phyloP scores from a whole-genome alignment of 1,140 invertebrate genomes.

The Zaprionus africanus region DNA sequence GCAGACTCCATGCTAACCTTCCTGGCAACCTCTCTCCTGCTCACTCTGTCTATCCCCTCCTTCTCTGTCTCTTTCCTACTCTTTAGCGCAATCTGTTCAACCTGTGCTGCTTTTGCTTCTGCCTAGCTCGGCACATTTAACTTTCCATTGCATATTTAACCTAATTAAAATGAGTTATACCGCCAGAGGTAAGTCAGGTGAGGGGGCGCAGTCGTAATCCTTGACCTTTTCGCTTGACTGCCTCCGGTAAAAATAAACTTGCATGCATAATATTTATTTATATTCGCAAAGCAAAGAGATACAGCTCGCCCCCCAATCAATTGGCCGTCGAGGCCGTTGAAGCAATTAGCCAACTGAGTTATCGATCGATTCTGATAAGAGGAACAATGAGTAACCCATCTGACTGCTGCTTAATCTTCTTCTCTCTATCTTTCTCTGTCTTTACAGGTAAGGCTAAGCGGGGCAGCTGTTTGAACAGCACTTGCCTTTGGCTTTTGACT shows the following conservation, averaged over 20 bases:
- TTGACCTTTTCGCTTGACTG: constrained; percentile 58
- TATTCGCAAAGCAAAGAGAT: background rate
- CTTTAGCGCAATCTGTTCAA: constrained; percentile 24
- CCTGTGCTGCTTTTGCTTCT: constrained; percentile 14
- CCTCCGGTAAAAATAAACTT: background rate
- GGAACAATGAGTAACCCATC: constrained; percentile 4
- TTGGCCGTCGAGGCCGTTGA: background rate
- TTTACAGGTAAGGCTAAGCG: constrained; percentile 22
- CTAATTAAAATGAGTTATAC: constrained; percentile 78
- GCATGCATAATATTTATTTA: constrained; percentile 10
- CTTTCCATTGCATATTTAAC: constrained; percentile 76
- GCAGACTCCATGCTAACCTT: background rate
- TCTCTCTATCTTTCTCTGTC: background rate
- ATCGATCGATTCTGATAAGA: constrained; percentile 17
- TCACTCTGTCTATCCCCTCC: constrained; percentile 2
- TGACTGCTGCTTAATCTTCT: background rate
- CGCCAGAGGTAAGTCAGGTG: constrained; percentile 54
- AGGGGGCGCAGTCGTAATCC: constrained; percentile 46
- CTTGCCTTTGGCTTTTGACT: constrained; percentile 30
- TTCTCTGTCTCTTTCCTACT: background rate
- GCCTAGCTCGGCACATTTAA: constrained; percentile 53
- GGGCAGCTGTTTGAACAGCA: constrained; percentile 6
- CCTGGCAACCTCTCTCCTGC: constrained; percentile 3
- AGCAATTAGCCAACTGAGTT: constrained; percentile 11
- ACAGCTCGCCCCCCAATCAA: constrained; percentile 1